Conservation (phyloP, 2,797 vertebrate species). For the Sebastes steindachneri region DNA sequence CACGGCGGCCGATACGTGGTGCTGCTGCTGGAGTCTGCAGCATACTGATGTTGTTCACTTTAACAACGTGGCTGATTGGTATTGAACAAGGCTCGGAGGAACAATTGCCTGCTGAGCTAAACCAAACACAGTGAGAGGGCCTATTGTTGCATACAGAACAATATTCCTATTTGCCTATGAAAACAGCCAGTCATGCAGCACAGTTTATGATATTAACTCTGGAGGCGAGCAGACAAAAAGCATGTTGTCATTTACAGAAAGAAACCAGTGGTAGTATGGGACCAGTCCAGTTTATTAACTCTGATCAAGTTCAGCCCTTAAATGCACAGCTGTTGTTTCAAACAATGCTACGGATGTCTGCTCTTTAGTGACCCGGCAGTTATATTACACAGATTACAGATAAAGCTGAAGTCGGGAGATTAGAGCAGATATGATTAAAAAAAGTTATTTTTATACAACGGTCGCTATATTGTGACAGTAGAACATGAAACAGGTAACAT, state of each 20-base stretch:
- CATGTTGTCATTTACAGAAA: background rate
- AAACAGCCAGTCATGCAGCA: constrained; percentile 22
- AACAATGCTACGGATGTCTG: no score
- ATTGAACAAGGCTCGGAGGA: constrained; percentile 44
- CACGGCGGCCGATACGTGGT: constrained; percentile 9
- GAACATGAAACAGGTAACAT: no score
- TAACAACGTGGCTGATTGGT: constrained; percentile 46
- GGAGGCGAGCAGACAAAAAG: background rate
- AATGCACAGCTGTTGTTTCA: no score
- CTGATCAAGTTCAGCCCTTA: no score
- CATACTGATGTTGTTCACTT: constrained; percentile 61
- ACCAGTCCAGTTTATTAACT: background rate
- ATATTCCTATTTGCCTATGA: constrained; percentile 24
- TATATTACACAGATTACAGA: no score
- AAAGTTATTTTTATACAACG: no score
- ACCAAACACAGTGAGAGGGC: background rate
- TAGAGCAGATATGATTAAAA: no score
- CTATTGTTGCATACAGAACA: constrained; percentile 7
- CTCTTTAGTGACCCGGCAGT: no score
- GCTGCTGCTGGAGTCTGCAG: constrained; percentile 11
- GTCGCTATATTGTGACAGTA: accelerated
- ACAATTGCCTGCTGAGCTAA: constrained; percentile 46
- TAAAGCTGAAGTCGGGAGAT: no score
- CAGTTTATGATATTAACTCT: constrained; percentile 15
- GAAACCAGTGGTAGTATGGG: background rate